A percentile compares a stretch with the other conserved stretches of the same genome.
phyloP scores from a whole-genome alignment of 2,888 invertebrate genomes.

The Adineta ricciae region DNA sequence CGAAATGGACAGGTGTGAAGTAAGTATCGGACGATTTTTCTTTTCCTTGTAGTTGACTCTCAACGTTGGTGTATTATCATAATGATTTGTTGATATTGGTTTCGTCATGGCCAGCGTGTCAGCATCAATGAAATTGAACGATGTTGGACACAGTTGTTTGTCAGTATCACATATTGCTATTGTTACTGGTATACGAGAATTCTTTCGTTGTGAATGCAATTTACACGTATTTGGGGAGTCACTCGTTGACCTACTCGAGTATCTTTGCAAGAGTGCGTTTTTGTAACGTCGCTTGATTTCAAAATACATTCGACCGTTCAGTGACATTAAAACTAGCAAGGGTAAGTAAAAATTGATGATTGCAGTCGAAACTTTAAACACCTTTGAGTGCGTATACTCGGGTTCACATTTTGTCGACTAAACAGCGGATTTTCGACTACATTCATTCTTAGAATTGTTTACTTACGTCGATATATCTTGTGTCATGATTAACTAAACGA shows the following conservation, averaged over 20 bases:
- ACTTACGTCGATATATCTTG: slow-evolving; percentile 36
- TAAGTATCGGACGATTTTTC: neutral
- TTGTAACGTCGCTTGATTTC: slow-evolving; percentile 52
- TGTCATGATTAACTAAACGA: slow-evolving; percentile 44
- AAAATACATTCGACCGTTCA: slow-evolving; percentile 52
- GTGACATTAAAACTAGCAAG: slow-evolving; percentile 51
- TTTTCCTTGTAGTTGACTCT: neutral
- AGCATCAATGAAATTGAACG: neutral
- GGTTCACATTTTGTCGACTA: slow-evolving; percentile 50
- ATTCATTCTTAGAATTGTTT: neutral
- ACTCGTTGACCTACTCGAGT: neutral
- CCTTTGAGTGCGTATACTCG: slow-evolving; percentile 52
- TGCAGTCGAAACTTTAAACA: slow-evolving; percentile 52
- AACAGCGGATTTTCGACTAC: neutral
- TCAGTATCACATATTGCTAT: slow-evolving; percentile 3
- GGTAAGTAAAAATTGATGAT: slow-evolving; percentile 54
- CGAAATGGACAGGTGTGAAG: neutral
- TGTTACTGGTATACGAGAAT: neutral
- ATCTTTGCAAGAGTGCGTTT: neutral
- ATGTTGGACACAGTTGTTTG: neutral
- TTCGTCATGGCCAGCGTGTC: neutral
- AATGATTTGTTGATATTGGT: neutral
- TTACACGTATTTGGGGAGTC: neutral
- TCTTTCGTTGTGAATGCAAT: neutral
- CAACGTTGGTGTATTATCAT: neutral